Evolutionary conservation across 2,113 vertebrate genomes (phyloP), one percentile per base, ranked within the genome.

Genomic region (Mobula birostris): DNA sequence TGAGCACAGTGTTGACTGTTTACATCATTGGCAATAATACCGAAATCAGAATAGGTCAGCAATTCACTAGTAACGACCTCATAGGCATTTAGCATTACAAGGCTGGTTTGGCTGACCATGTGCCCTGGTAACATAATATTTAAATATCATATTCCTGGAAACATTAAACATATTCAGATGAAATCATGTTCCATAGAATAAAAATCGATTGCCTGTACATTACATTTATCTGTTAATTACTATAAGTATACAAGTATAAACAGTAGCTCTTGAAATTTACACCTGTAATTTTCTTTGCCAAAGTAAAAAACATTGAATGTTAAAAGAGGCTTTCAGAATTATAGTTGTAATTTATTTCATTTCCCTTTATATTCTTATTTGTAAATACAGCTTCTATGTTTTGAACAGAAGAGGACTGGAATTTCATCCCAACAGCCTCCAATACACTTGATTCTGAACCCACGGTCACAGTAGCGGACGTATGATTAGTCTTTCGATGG

Each of bases 41-140:
- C 77, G 56, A 78, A 88, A 90, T 72, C 83, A 94, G n/a, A 94
- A 70, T 48, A 12, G 83, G 83, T 77, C 83, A 88, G 63, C 58
- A 91, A 76, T 94, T 87, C 21, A 32, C 92, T 94, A 40, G 74
- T 78, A 66, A 76, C 66, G 74, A 80, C 94, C 94, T 79, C 94
- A 79, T 72, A 91, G 74, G 48, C 87, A 58, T 94, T 92, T 94
- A 94, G 80, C 66, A 63, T 94, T 92, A 94, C 56, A 72, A 29
- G 72, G 63, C 1, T 21, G 72, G 77, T 68, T 87, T 92, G 29
- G 21, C 27, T 93, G 94, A 79, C 94, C 87, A 80, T 80, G n/a
- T 61, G 87, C 87, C 79, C 48, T 40, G 74, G 72, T 78, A 94
- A 94, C 94, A 92, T 91, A 92, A 77, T 79, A 76, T 94, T 94